Conservation (phyloP, 2,888 invertebrate genomes). For the Dilophus febrilis region DNA sequence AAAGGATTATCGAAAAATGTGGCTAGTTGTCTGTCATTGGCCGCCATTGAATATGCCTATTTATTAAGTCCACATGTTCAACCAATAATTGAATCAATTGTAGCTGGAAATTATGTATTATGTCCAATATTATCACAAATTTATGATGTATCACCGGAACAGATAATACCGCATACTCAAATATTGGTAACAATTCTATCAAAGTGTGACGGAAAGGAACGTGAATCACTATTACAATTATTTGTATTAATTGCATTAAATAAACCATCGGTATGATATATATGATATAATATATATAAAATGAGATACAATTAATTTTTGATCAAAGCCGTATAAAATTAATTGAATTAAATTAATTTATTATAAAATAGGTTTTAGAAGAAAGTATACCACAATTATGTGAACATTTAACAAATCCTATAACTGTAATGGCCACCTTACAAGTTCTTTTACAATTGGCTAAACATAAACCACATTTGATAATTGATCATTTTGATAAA, state of each 20-base stretch:
- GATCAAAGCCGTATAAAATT: no score
- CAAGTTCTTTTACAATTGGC: constrained; percentile 61
- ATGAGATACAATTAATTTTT: not conserved
- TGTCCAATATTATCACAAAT: constrained; percentile 79
- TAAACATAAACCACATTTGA: constrained; percentile 46
- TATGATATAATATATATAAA: constrained; percentile 15
- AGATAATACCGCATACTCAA: constrained; percentile 69
- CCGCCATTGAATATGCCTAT: constrained; percentile 79
- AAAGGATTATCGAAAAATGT: constrained; percentile 76
- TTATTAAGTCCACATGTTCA: constrained; percentile 74
- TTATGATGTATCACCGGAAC: constrained; percentile 73
- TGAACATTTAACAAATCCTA: constrained; percentile 41
- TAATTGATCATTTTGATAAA: constrained; percentile 51
- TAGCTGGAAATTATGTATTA: constrained; percentile 76
- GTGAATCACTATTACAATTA: constrained; percentile 64
- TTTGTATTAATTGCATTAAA: constrained; percentile 68
- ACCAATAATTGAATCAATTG: constrained; percentile 77
- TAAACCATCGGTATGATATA: constrained; percentile 52
- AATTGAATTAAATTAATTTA: no score
- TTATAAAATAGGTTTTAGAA: constrained; percentile 57
- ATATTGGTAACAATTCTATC: constrained; percentile 59
- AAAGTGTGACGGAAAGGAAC: constrained; percentile 72
- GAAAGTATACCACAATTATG: constrained; percentile 67
- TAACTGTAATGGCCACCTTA: constrained; percentile 43
- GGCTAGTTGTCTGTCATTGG: constrained; percentile 80